Base-by-base conservation (phyloP, 2,113 vertebrate genomes). In the Oplegnathus fasciatus region DNA sequence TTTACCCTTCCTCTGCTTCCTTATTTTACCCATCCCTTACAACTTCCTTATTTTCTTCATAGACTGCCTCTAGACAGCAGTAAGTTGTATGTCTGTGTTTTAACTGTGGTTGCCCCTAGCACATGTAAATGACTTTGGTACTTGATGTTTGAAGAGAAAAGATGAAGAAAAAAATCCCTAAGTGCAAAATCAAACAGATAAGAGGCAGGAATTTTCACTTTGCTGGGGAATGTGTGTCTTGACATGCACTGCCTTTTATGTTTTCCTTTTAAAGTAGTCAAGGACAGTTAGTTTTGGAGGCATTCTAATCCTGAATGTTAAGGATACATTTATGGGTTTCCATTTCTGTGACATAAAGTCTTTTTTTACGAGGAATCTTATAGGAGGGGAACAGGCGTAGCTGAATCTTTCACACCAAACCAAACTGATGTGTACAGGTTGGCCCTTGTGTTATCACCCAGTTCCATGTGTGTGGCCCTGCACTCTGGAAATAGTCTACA, bases 101-200 rank as follows among this genome's bases (percentile, higher is more conserved):
- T 95, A 91, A 93, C 93, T 96, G 93, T 86, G 83, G 57, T 93
- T 93, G 96, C 95, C 95, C 92, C 88, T 32, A 96, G 95, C 93
- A 91, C 92, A 93, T 96, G 95, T 95, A 97, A 97, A 97, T 97
- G 93, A 96, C 95, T 96, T 96, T 93, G 87, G 87, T 93, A 90
- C 90, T 94, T 94, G 91, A 94, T 95, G 93, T 98, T 96, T 96
- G 95, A 97, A 97, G 92, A 92, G 78, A 89, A 92, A 91, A 96
- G 92, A 96, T 96, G 93, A 96, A 96, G 57, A 94, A 94, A 95
- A 95, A 96, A 96, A 91, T 94, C 95, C 95, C 94, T 92, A 96
- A 96, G 94, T 96, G 88, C 90, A 94, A 96, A 97, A 97, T 96
- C 95, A 96, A 96, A 96, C 92, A 96, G 93, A 95, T 95, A 96